These are phyloP conservation scores for Lamprotornis superbus DNA, from an alignment of 2,113 vertebrate species.

Conservation along the genomic window DNA sequence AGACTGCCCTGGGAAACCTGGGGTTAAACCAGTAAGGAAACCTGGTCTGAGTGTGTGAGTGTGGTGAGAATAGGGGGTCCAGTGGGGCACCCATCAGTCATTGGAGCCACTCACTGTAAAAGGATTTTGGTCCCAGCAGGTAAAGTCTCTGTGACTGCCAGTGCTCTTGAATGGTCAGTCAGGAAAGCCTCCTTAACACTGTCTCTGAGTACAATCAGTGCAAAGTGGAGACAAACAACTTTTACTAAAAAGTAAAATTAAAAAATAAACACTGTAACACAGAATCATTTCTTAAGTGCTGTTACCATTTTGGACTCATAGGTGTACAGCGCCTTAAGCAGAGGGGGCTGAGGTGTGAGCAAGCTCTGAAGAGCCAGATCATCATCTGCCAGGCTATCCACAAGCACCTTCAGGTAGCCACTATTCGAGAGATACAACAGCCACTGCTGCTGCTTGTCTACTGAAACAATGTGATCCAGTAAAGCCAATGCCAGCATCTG, in stretches of 20 bases:
- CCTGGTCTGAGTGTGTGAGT: neutral
- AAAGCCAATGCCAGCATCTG: slow-evolving; percentile 95
- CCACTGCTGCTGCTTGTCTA: slow-evolving; percentile 95
- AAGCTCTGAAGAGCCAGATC: slow-evolving; percentile 87
- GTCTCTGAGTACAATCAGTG: neutral
- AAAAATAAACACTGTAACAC: neutral
- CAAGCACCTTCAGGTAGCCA: slow-evolving; percentile 93
- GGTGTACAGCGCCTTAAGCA: slow-evolving; percentile 93
- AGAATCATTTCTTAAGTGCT: neutral
- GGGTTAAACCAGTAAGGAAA: neutral
- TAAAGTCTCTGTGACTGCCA: neutral
- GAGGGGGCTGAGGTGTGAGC: slow-evolving; percentile 88
- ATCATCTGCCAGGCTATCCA: slow-evolving; percentile 91
- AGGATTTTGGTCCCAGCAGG: neutral
- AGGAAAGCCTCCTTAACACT: neutral
- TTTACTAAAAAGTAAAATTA: neutral
- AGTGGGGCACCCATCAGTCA: fast-evolving
- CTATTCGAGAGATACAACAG: slow-evolving; percentile 93
- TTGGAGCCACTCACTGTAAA: fast-evolving
- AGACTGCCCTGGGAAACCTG: neutral
- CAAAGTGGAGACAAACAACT: neutral
- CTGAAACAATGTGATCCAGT: slow-evolving; percentile 88
- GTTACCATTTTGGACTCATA: slow-evolving; percentile 98
- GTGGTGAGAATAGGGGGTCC: neutral
- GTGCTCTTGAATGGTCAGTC: neutral